A percentile compares a stretch with the other conserved stretches of the same genome.
These are phyloP conservation scores for Helleia helle DNA, from an alignment of 2,888 invertebrate genomes.

Conservation along the genomic window DNA sequence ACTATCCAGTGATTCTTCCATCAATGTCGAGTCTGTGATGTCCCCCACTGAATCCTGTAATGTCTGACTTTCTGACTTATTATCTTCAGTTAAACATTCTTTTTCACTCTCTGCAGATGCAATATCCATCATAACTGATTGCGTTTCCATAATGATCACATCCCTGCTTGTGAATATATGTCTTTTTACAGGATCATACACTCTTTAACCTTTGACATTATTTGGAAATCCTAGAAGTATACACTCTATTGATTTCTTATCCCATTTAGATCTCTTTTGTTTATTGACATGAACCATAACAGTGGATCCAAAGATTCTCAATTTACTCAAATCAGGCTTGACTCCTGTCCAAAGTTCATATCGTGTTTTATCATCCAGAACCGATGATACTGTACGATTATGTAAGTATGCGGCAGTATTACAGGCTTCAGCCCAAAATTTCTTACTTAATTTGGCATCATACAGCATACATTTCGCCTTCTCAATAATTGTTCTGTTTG, in stretches of 20 bases:
- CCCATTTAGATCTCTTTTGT: conserved; percentile 16
- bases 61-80: no score
- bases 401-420: not conserved
- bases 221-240: conserved; percentile 17
- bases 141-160: no score
- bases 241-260: conserved; percentile 13
- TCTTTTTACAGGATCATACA: no score
- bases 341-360: not conserved
- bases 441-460: not conserved
- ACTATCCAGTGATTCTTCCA: no score
- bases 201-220: conserved; percentile 15
- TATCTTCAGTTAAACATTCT: no score
- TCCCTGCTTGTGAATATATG: no score
- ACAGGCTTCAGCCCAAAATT: not conserved
- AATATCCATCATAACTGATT: no score
- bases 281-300: conserved; percentile 19
- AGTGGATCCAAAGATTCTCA: conserved; percentile 17
- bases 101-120: no score
- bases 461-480: not conserved
- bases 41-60: no score
- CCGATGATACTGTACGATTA: not conserved
- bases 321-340: conserved; percentile 9
- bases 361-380: not conserved
- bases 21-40: no score
- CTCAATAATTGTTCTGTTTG: not conserved